A percentile compares a stretch with the other conserved stretches of the same genome.
These are phyloP conservation scores for Drosophila ananassae DNA, from an alignment of 1,140 invertebrate genomes.

Conservation along the genomic window DNA sequence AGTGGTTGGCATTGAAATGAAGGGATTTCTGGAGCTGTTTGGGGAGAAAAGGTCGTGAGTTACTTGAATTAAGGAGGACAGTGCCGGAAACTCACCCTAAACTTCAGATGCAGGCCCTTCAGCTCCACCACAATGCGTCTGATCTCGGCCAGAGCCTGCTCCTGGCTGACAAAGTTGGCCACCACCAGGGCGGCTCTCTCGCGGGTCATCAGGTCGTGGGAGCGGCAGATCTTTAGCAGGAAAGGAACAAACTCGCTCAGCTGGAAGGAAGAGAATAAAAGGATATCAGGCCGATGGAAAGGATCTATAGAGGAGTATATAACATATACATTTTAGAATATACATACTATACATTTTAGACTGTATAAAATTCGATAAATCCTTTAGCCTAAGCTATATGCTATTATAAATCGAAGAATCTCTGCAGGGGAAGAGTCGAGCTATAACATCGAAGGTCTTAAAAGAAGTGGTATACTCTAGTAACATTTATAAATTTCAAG, in stretches of 20 bases:
- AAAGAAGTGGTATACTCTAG: too few relatives aligned
- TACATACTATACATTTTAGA: too few relatives aligned
- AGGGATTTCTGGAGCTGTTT: background rate
- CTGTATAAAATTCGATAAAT: too few relatives aligned
- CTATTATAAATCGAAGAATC: too few relatives aligned
- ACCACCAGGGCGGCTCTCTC: conserved; percentile 43
- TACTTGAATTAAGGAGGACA: too few relatives aligned
- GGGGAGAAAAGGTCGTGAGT: too few relatives aligned
- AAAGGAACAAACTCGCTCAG: conserved; percentile 88
- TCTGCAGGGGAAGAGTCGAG: too few relatives aligned
- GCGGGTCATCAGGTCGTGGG: conserved; percentile 42
- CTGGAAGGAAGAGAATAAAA: conserved; percentile 83
- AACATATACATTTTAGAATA: too few relatives aligned
- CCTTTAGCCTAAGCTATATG: too few relatives aligned
- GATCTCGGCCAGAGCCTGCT: conserved; percentile 14
- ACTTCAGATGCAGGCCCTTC: conserved; percentile 3
- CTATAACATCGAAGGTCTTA: too few relatives aligned
- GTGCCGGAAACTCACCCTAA: conserved; percentile 76
- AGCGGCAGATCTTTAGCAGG: conserved; percentile 86
- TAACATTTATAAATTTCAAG: too few relatives aligned
- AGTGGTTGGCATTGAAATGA: conserved; percentile 2
- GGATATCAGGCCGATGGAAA: background rate
- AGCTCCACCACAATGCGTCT: conserved; percentile 10
- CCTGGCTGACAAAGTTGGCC: conserved; percentile 38
- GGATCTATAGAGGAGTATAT: conserved; percentile 25